These are phyloP conservation scores for Belgica antarctica DNA, from an alignment of 2,888 invertebrate species.

Conservation along the genomic window DNA sequence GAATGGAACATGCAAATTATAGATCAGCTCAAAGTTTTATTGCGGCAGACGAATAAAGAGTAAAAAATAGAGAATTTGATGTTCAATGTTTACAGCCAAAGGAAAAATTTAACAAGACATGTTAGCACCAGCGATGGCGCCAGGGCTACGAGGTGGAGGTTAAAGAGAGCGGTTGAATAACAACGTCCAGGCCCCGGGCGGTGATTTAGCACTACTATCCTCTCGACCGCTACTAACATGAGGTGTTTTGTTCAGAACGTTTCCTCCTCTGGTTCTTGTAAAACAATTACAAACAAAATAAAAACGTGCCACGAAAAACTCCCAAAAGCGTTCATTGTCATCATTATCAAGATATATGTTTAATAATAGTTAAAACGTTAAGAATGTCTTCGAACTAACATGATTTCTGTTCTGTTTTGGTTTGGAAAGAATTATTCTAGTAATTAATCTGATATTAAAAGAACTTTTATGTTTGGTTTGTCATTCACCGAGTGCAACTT, in stretches of 20 bases:
- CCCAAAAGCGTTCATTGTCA: slow-evolving; percentile 15
- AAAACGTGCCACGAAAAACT: slow-evolving; percentile 25
- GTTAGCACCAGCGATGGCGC: too few relatives aligned
- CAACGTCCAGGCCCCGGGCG: too few relatives aligned
- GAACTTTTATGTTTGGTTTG: slow-evolving; percentile 9
- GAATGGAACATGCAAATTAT: slow-evolving; percentile 38
- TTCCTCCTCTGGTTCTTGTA: slow-evolving; percentile 8
- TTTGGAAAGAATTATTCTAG: slow-evolving; percentile 1
- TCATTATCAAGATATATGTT: neutral
- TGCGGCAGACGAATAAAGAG: neutral
- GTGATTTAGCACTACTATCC: neutral
- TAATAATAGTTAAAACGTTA: neutral
- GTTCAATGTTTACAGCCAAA: slow-evolving; percentile 20
- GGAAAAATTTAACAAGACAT: slow-evolving; percentile 17
- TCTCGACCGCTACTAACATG: slow-evolving; percentile 25
- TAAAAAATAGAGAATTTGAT: neutral
- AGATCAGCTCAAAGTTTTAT: slow-evolving; percentile 28
- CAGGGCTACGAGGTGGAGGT: too few relatives aligned
- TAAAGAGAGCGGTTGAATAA: too few relatives aligned
- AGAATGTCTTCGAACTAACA: slow-evolving; percentile 17
- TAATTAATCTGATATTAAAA: too few relatives aligned
- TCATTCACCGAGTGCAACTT: slow-evolving; percentile 9
- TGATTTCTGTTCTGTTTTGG: neutral
- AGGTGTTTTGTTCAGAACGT: neutral
- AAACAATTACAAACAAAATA: slow-evolving; percentile 19